Percentiles rank a stretch among this genome's conserved stretches.
phyloP scores from a whole-genome alignment of 1,140 invertebrate species.

The Drepana arcuata region DNA sequence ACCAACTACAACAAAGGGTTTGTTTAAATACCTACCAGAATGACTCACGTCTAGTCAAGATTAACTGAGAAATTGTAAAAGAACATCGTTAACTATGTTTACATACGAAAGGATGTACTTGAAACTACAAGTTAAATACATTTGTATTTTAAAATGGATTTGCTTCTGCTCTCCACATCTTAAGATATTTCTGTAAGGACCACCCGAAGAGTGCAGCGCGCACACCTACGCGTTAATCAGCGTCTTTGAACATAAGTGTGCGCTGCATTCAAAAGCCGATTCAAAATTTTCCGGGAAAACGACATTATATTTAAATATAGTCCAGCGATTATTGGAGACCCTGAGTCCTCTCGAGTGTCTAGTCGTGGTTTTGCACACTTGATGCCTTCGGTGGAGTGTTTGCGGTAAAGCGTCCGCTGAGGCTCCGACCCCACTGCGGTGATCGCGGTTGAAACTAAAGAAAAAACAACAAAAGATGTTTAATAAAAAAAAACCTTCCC shows the following conservation, averaged over 20 bases:
- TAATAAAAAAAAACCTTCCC: neutral
- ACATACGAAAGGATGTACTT: too few relatives aligned
- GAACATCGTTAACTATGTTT: constrained; percentile 20
- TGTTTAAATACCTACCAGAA: constrained; percentile 36
- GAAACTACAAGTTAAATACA: neutral
- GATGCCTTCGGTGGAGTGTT: constrained; percentile 33
- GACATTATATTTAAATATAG: neutral
- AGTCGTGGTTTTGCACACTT: constrained; percentile 58
- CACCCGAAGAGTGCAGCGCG: constrained; percentile 31
- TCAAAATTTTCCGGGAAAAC: constrained; percentile 18
- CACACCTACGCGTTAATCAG: constrained; percentile 26
- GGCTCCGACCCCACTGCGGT: constrained; percentile 48
- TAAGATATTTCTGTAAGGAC: constrained; percentile 28
- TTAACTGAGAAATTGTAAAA: constrained; percentile 23
- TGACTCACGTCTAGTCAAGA: constrained; percentile 39
- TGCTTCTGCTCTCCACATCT: neutral
- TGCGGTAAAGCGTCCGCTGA: constrained; percentile 42
- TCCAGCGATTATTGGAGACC: constrained; percentile 25
- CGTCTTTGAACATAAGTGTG: constrained; percentile 19
- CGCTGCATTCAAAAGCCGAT: constrained; percentile 26
- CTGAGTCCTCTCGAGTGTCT: constrained; percentile 25
- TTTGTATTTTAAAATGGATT: neutral
- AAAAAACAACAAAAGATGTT: neutral
- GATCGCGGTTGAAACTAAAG: constrained; percentile 21
- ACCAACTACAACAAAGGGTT: constrained; percentile 60